These are phyloP conservation scores for Drosophila watanabei DNA, from an alignment of 1,140 invertebrate genomes.

Conservation along the genomic window DNA sequence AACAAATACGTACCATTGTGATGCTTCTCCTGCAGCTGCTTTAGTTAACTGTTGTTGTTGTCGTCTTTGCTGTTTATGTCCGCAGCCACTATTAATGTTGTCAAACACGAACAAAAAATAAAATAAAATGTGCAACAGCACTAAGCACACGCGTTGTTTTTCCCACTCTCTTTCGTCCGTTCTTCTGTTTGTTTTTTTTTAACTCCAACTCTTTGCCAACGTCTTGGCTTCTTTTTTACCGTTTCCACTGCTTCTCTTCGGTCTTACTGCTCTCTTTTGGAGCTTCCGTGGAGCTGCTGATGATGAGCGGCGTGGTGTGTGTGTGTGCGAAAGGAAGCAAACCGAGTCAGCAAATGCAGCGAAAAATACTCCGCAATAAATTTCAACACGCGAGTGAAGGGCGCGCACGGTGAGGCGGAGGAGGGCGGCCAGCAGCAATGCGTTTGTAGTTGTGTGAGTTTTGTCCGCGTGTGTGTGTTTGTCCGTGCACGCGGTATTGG, in stretches of 20 bases:
- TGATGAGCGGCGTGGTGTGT: not conserved
- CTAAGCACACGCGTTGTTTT: constrained; percentile 36
- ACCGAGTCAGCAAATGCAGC: constrained; percentile 39
- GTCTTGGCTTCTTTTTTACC: constrained; percentile 2
- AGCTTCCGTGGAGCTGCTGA: not conserved
- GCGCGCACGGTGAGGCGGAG: constrained; percentile 11
- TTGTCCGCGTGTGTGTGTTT: constrained; percentile 4
- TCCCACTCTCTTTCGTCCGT: not conserved
- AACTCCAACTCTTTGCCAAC: not conserved
- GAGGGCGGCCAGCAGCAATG: constrained; percentile 5
- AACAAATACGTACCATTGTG: constrained; percentile 39
- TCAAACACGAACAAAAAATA: constrained; percentile 37
- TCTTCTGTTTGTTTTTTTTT: constrained; percentile 32
- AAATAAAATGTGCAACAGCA: constrained; percentile 12
- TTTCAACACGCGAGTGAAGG: not conserved
- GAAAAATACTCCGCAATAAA: constrained; percentile 37
- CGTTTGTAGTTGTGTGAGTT: constrained; percentile 14
- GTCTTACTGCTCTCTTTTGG: constrained; percentile 8
- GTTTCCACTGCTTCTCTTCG: constrained; percentile 1
- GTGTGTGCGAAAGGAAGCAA: constrained; percentile 6
- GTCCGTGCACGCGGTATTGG: constrained; percentile 14
- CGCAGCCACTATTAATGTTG: constrained; percentile 5
- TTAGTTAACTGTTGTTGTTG: constrained; percentile 16
- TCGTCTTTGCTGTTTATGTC: not conserved
- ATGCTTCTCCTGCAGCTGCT: constrained; percentile 30